Percentiles rank a stretch among this genome's conserved stretches.
These are phyloP conservation scores for Polietes domitor DNA, from an alignment of 2,888 invertebrate species.

Conservation along the genomic window DNA sequence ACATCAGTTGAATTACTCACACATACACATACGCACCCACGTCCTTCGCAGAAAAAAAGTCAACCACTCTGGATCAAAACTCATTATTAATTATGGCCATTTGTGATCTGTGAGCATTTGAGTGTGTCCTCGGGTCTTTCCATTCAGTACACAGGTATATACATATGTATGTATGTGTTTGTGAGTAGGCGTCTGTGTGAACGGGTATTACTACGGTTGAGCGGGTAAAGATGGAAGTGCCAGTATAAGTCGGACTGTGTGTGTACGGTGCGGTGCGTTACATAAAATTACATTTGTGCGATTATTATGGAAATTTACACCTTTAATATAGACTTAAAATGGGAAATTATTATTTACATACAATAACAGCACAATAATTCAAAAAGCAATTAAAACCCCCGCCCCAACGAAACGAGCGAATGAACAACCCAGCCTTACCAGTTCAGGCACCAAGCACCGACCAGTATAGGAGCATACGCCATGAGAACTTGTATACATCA, in stretches of 20 bases:
- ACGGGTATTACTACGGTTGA: neutral
- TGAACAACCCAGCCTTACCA: neutral
- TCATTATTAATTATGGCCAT: slow-evolving; percentile 32
- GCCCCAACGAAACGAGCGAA: neutral
- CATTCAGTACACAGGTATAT: neutral
- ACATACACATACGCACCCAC: neutral
- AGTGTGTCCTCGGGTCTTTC: neutral
- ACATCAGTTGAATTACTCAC: neutral
- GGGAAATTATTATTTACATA: slow-evolving; percentile 43
- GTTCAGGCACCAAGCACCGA: slow-evolving; percentile 41
- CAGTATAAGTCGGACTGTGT: too few relatives aligned
- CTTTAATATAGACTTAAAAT: slow-evolving; percentile 48
- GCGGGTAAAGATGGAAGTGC: neutral
- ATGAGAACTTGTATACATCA: neutral
- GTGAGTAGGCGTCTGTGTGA: neutral
- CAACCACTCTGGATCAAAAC: neutral
- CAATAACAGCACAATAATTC: slow-evolving; percentile 51
- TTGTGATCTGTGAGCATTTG: slow-evolving; percentile 25
- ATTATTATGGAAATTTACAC: slow-evolving; percentile 57
- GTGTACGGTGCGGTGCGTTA: slow-evolving; percentile 39
- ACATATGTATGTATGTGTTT: slow-evolving; percentile 23
- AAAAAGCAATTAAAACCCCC: slow-evolving; percentile 59
- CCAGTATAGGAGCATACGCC: slow-evolving; percentile 24
- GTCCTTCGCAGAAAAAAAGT: too few relatives aligned
- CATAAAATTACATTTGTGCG: slow-evolving; percentile 58